A percentile compares a stretch with the other conserved stretches of the same genome.
Conservation (phyloP, 1,140 invertebrate genomes). For the Globodera rostochiensis region DNA sequence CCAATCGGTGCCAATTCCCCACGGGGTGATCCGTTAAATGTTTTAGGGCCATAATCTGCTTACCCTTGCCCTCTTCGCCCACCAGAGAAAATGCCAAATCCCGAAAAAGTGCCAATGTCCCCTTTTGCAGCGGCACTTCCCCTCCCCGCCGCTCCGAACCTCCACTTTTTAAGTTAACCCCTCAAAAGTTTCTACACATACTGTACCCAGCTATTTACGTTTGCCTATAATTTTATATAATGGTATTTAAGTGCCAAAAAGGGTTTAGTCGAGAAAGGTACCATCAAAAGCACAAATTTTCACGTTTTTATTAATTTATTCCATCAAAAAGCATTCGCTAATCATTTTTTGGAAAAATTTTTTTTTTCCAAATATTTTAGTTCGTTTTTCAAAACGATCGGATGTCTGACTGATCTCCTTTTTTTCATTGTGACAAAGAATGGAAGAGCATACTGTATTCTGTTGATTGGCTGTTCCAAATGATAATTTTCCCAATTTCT, state of each 20-base stretch:
- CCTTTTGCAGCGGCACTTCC: neutral
- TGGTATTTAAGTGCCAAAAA: neutral
- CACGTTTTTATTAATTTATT: neutral
- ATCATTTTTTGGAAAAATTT: no score
- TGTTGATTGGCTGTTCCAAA: no score
- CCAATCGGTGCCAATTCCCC: conserved; percentile 22
- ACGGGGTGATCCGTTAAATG: conserved; percentile 24
- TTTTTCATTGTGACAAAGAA: no score
- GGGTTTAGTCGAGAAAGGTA: neutral
- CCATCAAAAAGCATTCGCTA: neutral
- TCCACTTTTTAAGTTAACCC: neutral
- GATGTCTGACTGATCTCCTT: no score
- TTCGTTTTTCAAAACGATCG: no score
- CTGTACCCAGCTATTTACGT: neutral
- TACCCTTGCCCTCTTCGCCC: neutral
- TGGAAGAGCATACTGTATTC: no score
- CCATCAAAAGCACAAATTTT: neutral
- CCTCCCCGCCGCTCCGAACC: neutral
- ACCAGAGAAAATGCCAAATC: neutral
- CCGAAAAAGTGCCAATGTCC: conserved; percentile 1
- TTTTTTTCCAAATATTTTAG: no score
- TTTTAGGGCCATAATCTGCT: conserved; percentile 29
- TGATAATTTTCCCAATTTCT: no score
- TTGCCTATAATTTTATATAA: neutral
- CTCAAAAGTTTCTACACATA: neutral